Evolutionary conservation across 1,140 invertebrate species (phyloP).

Genomic region (Drosophila lini): DNA sequence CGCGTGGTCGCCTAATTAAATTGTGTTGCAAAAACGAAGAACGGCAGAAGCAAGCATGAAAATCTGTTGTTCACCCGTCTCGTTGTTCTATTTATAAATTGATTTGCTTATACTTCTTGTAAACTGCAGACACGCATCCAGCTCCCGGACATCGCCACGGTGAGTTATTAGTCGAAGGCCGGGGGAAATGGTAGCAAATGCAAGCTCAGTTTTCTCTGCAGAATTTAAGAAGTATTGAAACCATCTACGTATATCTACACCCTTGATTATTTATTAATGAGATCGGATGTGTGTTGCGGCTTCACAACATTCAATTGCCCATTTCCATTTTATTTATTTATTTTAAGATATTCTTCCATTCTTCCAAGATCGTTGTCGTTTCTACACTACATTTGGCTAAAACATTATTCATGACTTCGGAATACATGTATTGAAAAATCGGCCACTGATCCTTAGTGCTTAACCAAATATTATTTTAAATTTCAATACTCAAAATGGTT

Average conservation of each 20-base stretch:
- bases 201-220: background rate
- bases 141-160: constrained; percentile 38
- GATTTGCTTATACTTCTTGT: constrained; percentile 29
- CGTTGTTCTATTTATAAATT: constrained; percentile 68
- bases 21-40: constrained; percentile 64
- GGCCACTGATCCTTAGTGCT: too few relatives aligned
- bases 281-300: background rate
- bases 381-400: too few relatives aligned
- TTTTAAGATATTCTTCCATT: too few relatives aligned
- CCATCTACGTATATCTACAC: background rate
- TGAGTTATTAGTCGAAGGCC: constrained; percentile 41
- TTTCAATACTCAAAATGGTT: too few relatives aligned
- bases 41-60: constrained; percentile 39
- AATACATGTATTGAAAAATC: too few relatives aligned
- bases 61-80: constrained; percentile 47
- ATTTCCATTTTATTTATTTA: too few relatives aligned
- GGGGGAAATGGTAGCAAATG: background rate
- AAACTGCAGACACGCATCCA: constrained; percentile 10
- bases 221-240: background rate
- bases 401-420: too few relatives aligned
- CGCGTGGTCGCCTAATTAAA: constrained; percentile 56
- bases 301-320: background rate
- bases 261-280: background rate
- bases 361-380: too few relatives aligned
- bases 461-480: too few relatives aligned